Percentiles rank a stretch among this genome's conserved stretches.
These are phyloP conservation scores for Agrochola litura DNA, from an alignment of 2,888 invertebrate species.

Conservation along the genomic window DNA sequence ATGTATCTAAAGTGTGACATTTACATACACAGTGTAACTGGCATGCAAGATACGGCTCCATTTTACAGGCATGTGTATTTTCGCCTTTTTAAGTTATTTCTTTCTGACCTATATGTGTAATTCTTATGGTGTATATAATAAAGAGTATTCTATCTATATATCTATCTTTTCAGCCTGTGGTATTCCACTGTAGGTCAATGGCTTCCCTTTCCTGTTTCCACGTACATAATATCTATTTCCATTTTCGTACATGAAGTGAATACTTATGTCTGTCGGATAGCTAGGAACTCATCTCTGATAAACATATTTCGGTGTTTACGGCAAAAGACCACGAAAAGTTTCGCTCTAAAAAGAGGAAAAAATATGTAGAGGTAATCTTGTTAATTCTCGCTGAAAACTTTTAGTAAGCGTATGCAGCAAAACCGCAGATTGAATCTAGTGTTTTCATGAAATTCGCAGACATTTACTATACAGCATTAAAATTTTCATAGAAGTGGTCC, in stretches of 20 bases:
- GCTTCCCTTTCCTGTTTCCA: too few relatives aligned
- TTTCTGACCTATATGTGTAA: too few relatives aligned
- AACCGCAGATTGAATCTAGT: neutral
- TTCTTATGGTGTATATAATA: too few relatives aligned
- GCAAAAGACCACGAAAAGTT: neutral
- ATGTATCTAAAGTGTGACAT: too few relatives aligned
- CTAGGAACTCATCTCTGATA: neutral
- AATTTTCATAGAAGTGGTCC: neutral
- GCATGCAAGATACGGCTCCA: too few relatives aligned
- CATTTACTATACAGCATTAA: neutral
- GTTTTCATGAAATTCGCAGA: neutral
- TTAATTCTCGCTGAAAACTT: neutral
- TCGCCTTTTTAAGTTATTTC: too few relatives aligned
- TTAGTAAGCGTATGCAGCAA: neutral
- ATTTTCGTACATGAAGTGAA: neutral
- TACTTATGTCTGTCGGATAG: neutral
- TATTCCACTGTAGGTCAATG: too few relatives aligned
- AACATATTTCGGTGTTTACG: neutral
- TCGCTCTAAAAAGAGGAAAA: neutral
- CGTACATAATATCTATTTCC: too few relatives aligned
- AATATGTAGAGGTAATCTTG: neutral
- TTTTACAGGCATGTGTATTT: too few relatives aligned
- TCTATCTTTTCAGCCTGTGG: too few relatives aligned
- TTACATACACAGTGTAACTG: too few relatives aligned
- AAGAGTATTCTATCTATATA: too few relatives aligned